Evolutionary conservation across 2,113 vertebrate species (phyloP).

Genomic region (Ameiurus melas): DNA sequence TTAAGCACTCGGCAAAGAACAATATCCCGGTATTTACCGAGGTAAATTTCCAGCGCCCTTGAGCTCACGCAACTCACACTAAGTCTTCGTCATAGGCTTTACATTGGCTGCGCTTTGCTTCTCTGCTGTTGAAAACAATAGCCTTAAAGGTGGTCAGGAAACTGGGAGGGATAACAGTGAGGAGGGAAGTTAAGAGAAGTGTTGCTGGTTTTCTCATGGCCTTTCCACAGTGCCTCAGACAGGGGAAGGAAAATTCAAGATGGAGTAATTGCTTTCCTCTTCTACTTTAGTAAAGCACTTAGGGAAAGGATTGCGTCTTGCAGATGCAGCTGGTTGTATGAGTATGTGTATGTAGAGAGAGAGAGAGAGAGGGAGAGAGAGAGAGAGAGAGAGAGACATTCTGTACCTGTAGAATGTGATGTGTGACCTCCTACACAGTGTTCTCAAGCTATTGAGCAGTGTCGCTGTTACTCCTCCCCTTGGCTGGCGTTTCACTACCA

Average conservation of each 20-base stretch:
- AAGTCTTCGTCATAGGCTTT: neutral
- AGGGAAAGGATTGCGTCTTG: slow-evolving; percentile 7
- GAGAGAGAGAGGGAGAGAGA: neutral
- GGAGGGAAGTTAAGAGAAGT: slow-evolving; percentile 15
- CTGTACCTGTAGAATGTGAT: slow-evolving; percentile 25
- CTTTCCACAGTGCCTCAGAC: slow-evolving; percentile 10
- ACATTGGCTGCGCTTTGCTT: neutral
- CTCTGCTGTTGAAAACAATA: slow-evolving; percentile 36
- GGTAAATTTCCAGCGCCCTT: slow-evolving; percentile 15
- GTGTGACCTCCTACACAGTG: slow-evolving; percentile 40
- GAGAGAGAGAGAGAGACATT: neutral
- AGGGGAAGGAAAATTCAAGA: slow-evolving; percentile 5
- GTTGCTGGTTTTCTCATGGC: slow-evolving; percentile 32
- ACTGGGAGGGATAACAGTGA: slow-evolving; percentile 38
- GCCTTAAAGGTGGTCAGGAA: slow-evolving; percentile 34
- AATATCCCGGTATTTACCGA: slow-evolving; percentile 20
- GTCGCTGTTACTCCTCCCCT: slow-evolving; percentile 54
- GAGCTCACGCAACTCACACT: slow-evolving; percentile 20
- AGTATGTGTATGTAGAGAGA: neutral
- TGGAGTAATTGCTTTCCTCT: slow-evolving; percentile 23
- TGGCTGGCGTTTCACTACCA: slow-evolving; percentile 57
- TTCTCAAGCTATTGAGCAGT: slow-evolving; percentile 54
- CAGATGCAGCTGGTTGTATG: slow-evolving; percentile 24
- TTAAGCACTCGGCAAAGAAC: slow-evolving; percentile 5
- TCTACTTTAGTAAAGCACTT: slow-evolving; percentile 22